Percentiles rank a stretch among this genome's conserved stretches.
Conservation (phyloP, 2,888 invertebrate genomes). For the Lasioglossum morio region DNA sequence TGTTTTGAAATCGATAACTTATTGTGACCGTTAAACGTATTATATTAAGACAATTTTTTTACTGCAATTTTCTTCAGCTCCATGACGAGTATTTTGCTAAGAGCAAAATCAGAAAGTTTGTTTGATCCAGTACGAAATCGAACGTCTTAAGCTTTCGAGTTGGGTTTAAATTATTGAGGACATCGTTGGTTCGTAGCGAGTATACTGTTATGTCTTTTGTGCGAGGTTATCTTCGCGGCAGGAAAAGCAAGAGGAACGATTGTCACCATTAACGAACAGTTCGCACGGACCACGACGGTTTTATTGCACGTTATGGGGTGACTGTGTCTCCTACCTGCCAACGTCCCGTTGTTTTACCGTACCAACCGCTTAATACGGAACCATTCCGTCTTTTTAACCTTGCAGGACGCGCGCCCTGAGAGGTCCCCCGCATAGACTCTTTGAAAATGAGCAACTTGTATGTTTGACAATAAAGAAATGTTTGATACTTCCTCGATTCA, state of each 20-base stretch:
- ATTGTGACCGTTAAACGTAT: too few species aligned
- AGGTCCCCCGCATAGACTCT: too few species aligned
- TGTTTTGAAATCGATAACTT: background rate
- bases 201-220: constrained; percentile 20
- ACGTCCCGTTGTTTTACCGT: constrained; percentile 13
- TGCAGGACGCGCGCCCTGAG: too few species aligned
- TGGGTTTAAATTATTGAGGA: background rate
- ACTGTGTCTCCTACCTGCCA: constrained; percentile 49
- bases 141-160: too few species aligned
- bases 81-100: background rate
- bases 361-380: constrained; percentile 47
- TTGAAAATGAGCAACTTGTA: too few species aligned
- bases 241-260: constrained; percentile 12
- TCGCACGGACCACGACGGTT: constrained; percentile 3
- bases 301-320: constrained; percentile 52
- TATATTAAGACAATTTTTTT: too few species aligned
- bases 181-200: constrained; percentile 6
- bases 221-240: background rate
- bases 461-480: too few species aligned
- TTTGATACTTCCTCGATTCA: too few species aligned
- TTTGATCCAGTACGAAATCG: background rate
- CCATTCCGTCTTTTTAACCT: too few species aligned
- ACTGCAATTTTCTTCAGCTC: background rate
- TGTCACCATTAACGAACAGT: constrained; percentile 24
- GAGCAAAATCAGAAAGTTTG: background rate